Base-by-base conservation (phyloP, 1,140 invertebrate genomes). In the Batillaria attramentaria region DNA sequence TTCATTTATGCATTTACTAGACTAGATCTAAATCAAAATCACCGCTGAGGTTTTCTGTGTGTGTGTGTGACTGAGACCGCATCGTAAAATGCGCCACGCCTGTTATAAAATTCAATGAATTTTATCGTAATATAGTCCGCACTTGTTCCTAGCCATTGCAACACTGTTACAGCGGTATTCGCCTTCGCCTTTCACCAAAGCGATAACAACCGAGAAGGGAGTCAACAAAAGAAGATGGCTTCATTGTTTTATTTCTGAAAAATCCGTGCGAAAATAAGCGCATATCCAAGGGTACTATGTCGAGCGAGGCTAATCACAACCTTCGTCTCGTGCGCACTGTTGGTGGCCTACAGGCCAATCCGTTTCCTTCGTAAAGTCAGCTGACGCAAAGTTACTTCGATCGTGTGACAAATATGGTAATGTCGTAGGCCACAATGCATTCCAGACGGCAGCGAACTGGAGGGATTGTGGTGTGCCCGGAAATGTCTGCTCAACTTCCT, bases 401-500 rank as follows among this genome's bases (percentile, higher is more conserved):
- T 77, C 80, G 83, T 81, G 78, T 79, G 72, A 80, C 84, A 76
- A 80, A 86, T 85, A 86, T 79, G 85, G 85, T 81, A 83, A 86
- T 85, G 80, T 83, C 80, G 82, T 81, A 83, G 77, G 76, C 78
- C 39, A 69, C 82, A 82, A 81, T 86, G 79, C 85, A 86, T 86
- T 86, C 85, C 85, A 86, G 85, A 86, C 85, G 81, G 77, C 24
- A 3, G 28, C 24, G 54, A 20, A 0, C 20, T 42, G 43, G 37
- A 62, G 65, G 57, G 72, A 70, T 74, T 62, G 37, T 54, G 41
- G n/a, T 77, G 43, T 78, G 50, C 31, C 41, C 57, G 35, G 50
- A 62, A 54, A 42, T 73, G 46, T 83, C 65, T 70, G 6, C 43
- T n/a, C 18, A 5, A n/a, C 62, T 75, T 75, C 18, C 20, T 75